A percentile compares a stretch with the other conserved stretches of the same genome.
These are phyloP conservation scores for Epinephelus cyanopodus DNA, from an alignment of 2,113 vertebrate genomes.

Conservation along the genomic window DNA sequence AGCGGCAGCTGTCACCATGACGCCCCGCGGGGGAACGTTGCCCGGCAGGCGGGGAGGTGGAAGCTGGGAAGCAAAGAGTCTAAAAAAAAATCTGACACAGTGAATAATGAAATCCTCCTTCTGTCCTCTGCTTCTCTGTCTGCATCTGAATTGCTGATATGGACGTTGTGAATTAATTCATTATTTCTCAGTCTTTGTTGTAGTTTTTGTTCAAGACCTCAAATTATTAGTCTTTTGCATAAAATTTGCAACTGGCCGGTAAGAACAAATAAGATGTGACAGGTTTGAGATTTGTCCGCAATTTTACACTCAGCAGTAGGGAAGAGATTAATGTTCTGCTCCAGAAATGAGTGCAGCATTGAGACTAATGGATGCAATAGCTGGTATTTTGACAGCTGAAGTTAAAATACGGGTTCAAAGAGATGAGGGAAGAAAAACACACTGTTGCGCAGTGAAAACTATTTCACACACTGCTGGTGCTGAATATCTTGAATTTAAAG, in stretches of 20 bases:
- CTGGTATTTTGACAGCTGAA: neutral
- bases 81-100: slow-evolving; percentile 28
- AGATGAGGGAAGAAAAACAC: neutral
- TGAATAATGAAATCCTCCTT: slow-evolving; percentile 16
- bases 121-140: slow-evolving; percentile 5
- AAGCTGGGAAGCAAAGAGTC: slow-evolving; percentile 24
- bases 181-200: neutral
- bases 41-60: slow-evolving; percentile 24
- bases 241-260: neutral
- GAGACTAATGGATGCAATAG: neutral
- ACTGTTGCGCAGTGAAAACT: neutral
- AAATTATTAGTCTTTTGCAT: neutral
- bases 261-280: neutral
- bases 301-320: neutral
- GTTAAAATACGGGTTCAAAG: neutral
- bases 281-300: neutral
- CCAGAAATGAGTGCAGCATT: neutral
- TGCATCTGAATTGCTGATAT: neutral
- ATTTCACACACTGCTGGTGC: neutral
- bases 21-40: slow-evolving; percentile 55
- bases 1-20: slow-evolving; percentile 71
- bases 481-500: neutral
- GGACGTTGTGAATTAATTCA: neutral
- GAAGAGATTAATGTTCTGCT: neutral
- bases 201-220: neutral